phyloP scores from a whole-genome alignment of 1,140 invertebrate genomes.

The Cydia pomonella region DNA sequence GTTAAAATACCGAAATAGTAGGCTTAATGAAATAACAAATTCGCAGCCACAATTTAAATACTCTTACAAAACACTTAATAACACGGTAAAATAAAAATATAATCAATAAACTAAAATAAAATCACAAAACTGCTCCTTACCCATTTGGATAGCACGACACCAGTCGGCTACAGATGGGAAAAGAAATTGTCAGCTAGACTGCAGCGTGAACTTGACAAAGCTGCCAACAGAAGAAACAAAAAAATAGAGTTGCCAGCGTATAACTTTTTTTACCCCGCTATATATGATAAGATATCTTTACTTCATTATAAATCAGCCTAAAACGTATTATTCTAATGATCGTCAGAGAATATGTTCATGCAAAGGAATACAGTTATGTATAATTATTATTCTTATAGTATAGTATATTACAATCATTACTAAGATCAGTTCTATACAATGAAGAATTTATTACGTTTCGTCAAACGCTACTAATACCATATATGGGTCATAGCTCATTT shows the following conservation, averaged over 20 bases:
- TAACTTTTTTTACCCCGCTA: conserved; percentile 11
- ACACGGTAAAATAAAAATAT: conserved; percentile 52
- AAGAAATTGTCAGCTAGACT: conserved; percentile 73
- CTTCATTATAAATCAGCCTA: no score
- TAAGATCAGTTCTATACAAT: no score
- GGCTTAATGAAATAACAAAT: conserved; percentile 40
- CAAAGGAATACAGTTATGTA: no score
- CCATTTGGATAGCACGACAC: conserved; percentile 78
- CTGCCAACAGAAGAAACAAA: conserved; percentile 58
- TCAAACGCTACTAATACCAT: no score
- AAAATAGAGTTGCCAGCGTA: conserved; percentile 47
- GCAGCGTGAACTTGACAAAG: conserved; percentile 56
- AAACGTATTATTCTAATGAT: no score
- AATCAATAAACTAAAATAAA: conserved; percentile 56
- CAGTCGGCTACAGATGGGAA: conserved; percentile 78
- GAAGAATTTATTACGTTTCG: no score
- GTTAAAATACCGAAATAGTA: conserved; percentile 43
- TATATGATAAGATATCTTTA: no score
- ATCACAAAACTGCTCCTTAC: conserved; percentile 74
- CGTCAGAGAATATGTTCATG: no score
- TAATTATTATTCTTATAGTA: no score
- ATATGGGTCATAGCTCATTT: no score
- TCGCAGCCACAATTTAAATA: conserved; percentile 54
- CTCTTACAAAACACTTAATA: conserved; percentile 51
- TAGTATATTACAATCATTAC: no score